These are phyloP conservation scores for Amblyornis subalaris DNA, from an alignment of 2,113 vertebrate species.

Conservation along the genomic window DNA sequence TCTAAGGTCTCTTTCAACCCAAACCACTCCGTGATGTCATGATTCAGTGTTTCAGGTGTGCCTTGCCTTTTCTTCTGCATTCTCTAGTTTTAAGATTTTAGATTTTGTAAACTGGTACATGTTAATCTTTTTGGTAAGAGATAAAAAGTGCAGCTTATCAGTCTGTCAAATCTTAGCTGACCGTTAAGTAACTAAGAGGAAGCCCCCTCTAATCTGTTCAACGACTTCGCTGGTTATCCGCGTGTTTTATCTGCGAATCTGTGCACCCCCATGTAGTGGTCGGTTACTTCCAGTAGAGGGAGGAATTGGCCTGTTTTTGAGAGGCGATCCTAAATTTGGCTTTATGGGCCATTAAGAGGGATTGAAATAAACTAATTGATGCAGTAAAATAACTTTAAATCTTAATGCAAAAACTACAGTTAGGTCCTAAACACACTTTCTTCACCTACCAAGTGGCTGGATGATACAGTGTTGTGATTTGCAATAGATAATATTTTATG, in stretches of 20 bases:
- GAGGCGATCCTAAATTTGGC: background rate
- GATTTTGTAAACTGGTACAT: background rate
- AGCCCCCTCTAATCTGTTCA: background rate
- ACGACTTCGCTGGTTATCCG: background rate
- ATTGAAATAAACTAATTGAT: conserved; percentile 31
- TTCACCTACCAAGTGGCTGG: background rate
- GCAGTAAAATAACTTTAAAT: conserved; percentile 23
- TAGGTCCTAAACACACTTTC: background rate
- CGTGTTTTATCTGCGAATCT: fast-evolving
- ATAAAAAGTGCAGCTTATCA: background rate
- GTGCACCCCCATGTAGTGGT: background rate
- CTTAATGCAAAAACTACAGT: background rate
- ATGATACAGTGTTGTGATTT: background rate
- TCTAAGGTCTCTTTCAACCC: background rate
- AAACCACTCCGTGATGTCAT: background rate
- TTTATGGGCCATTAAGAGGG: background rate
- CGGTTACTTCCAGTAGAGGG: conserved; percentile 59
- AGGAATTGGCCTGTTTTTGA: conserved; percentile 48
- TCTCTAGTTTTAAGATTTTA: background rate
- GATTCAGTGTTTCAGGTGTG: background rate
- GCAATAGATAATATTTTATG: background rate
- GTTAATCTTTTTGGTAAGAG: background rate
- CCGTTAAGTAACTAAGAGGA: background rate
- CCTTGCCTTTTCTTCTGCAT: fast-evolving
- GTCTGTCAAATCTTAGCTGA: background rate